phyloP scores from a whole-genome alignment of 2,113 vertebrate species.

The Varanus salvator region DNA sequence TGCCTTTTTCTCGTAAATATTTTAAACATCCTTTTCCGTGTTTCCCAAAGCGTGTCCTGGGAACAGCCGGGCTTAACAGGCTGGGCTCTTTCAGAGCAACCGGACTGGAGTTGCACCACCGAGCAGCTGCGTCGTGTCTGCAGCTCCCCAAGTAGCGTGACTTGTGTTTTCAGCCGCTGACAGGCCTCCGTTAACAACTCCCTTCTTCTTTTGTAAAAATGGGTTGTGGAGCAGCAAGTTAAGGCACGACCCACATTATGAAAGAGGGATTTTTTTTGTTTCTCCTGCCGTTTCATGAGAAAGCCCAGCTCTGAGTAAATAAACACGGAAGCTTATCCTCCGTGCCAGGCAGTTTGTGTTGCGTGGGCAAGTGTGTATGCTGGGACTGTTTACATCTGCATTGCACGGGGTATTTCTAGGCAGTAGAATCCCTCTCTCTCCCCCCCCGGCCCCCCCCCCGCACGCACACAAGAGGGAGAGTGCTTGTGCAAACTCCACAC shows the following conservation, averaged over 20 bases:
- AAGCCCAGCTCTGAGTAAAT: conserved; percentile 55
- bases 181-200: conserved; percentile 70
- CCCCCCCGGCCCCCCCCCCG: too few species aligned
- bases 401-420: not conserved
- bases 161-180: conserved; percentile 64
- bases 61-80: conserved; percentile 29
- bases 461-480: too few species aligned
- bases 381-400: not conserved
- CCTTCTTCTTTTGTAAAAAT: conserved; percentile 67
- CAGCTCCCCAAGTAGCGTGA: conserved; percentile 34
- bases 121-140: conserved; percentile 41
- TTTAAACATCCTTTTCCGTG: conserved; percentile 39
- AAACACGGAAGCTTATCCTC: conserved; percentile 44
- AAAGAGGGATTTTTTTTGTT: conserved; percentile 68
- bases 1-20: not conserved
- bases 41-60: not conserved
- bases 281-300: conserved; percentile 49
- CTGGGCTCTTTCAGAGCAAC: conserved; percentile 41
- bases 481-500: not conserved
- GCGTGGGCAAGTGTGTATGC: not conserved
- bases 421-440: not conserved
- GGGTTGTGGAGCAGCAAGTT: conserved; percentile 68
- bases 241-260: conserved; percentile 74
- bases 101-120: not conserved
- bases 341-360: not conserved